Conservation (phyloP, 2,113 vertebrate genomes). For the Pheucticus melanocephalus region DNA sequence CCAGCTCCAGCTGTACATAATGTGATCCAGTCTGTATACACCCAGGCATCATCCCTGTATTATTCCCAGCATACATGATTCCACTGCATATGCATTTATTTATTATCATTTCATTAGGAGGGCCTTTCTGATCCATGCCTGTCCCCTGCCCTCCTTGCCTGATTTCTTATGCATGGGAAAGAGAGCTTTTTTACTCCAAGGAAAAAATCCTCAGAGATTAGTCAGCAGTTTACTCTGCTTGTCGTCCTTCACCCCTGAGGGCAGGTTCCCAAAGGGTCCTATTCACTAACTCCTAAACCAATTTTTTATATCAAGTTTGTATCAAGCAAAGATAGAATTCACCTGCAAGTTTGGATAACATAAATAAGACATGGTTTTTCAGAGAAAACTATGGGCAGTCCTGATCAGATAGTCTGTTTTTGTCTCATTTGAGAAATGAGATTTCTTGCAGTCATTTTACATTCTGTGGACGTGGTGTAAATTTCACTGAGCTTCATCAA, state of each 20-base stretch:
- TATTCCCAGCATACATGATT: neutral
- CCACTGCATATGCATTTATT: neutral
- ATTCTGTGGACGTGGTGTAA: neutral
- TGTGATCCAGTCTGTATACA: neutral
- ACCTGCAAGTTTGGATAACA: neutral
- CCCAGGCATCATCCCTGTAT: neutral
- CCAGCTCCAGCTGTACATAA: neutral
- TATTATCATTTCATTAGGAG: neutral
- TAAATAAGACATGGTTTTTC: neutral
- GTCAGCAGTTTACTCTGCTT: neutral
- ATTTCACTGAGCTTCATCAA: neutral
- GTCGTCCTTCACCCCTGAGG: neutral
- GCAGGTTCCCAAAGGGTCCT: neutral
- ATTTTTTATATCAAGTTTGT: neutral
- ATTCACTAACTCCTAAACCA: neutral
- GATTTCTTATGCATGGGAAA: neutral
- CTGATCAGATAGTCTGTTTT: neutral
- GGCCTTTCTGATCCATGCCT: neutral
- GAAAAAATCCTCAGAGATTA: neutral
- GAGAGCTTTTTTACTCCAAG: neutral
- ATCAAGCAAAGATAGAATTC: neutral
- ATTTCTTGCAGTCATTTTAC: neutral
- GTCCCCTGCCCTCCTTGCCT: neutral
- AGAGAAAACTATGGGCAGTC: neutral
- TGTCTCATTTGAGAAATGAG: neutral